A percentile compares a stretch with the other conserved stretches of the same genome.
Conservation (phyloP, 1,140 invertebrate species). For the Heterodera carotae region DNA sequence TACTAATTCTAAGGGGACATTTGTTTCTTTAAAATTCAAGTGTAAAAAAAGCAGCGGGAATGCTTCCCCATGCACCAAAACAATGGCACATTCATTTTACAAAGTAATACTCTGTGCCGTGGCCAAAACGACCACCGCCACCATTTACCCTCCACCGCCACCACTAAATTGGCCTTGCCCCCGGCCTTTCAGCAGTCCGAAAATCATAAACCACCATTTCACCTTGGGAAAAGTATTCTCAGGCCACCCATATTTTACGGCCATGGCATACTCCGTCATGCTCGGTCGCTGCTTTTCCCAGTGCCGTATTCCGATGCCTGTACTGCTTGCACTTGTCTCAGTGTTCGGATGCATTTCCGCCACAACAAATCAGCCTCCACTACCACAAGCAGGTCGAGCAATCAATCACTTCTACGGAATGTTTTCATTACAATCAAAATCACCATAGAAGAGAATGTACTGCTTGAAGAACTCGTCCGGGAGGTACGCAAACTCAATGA, state of each 20-base stretch:
- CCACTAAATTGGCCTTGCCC: background rate
- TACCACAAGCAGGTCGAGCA: background rate
- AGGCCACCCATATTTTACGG: background rate
- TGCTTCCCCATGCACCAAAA: background rate
- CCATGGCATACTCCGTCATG: background rate
- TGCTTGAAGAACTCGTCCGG: background rate
- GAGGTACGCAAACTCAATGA: background rate
- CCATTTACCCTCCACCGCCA: background rate
- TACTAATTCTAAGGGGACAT: too few species aligned
- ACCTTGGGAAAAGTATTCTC: background rate
- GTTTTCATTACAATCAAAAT: background rate
- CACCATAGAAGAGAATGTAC: background rate
- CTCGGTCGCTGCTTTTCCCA: background rate
- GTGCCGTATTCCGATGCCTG: background rate
- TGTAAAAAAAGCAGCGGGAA: background rate
- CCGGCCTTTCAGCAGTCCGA: background rate
- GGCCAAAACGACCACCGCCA: background rate
- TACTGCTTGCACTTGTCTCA: background rate
- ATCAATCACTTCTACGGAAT: background rate
- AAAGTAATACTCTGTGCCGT: background rate
- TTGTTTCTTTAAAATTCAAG: too few species aligned
- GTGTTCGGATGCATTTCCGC: background rate
- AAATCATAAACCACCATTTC: constrained; percentile 1
- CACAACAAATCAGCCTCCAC: background rate
- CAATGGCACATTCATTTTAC: background rate